A percentile compares a stretch with the other conserved stretches of the same genome.
These are phyloP conservation scores for Syncerus caffer DNA, from an alignment of 2,797 vertebrate genomes.

Conservation along the genomic window DNA sequence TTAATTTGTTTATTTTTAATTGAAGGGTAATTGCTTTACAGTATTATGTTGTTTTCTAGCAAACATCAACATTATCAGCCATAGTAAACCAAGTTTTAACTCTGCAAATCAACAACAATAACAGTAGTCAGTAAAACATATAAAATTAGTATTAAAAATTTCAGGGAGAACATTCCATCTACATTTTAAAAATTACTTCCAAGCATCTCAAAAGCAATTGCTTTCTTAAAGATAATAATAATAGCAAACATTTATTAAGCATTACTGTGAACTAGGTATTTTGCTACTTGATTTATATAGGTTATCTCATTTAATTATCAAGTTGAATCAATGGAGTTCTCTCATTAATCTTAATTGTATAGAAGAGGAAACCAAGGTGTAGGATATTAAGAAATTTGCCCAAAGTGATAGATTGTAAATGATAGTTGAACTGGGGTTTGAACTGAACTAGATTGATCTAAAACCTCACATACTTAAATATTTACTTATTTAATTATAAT, in stretches of 20 bases:
- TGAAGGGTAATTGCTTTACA: neutral
- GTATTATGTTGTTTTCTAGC: neutral
- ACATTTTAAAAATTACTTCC: neutral
- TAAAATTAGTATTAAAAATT: neutral
- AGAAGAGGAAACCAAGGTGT: neutral
- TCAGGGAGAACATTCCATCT: neutral
- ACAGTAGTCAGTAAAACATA: neutral
- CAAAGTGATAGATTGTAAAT: neutral
- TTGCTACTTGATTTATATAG: neutral
- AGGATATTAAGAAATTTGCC: neutral
- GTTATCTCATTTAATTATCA: neutral
- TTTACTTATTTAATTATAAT: neutral
- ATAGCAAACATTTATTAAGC: neutral
- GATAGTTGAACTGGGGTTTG: neutral
- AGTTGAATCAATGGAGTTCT: neutral
- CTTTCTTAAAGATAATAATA: neutral
- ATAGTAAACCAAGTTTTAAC: neutral
- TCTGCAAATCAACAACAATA: neutral
- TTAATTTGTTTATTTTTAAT: neutral
- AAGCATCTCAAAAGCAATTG: neutral
- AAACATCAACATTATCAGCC: neutral
- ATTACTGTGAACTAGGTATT: neutral
- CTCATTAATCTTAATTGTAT: neutral
- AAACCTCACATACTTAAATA: neutral
- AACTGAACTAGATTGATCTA: neutral